phyloP scores from a whole-genome alignment of 2,888 invertebrate species.

The Thecocarcelia acutangulata region DNA sequence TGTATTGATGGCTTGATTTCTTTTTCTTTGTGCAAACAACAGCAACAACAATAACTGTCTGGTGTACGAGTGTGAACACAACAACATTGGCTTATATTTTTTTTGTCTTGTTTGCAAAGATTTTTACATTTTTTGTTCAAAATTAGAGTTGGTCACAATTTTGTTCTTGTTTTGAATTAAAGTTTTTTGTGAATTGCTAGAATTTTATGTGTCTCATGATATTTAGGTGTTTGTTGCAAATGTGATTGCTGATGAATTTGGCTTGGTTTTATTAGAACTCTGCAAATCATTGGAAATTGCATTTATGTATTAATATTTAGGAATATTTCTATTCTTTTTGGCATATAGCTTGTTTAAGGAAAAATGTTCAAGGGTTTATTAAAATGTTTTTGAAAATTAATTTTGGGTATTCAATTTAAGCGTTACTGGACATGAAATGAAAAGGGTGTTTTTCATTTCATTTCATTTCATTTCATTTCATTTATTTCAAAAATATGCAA shows the following conservation, averaged over 20 bases:
- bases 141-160: slow-evolving; percentile 32
- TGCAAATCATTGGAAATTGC: no score
- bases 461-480: no score
- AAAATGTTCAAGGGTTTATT: no score
- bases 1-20: slow-evolving; percentile 35
- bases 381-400: no score
- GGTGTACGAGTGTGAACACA: neutral
- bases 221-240: neutral
- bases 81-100: slow-evolving; percentile 14
- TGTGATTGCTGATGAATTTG: slow-evolving; percentile 1
- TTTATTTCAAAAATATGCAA: no score
- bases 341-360: no score
- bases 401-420: no score
- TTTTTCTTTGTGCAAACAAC: slow-evolving; percentile 52
- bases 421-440: no score
- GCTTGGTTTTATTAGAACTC: no score
- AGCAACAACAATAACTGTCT: neutral
- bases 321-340: no score
- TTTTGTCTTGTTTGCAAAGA: slow-evolving; percentile 16
- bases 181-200: slow-evolving; percentile 5
- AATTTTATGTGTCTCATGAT: neutral
- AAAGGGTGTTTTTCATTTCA: no score
- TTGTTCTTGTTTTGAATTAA: slow-evolving; percentile 14
- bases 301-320: no score
- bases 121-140: slow-evolving; percentile 25